Base-by-base conservation (phyloP, 2,113 vertebrate genomes). In the Thymallus thymallus region DNA sequence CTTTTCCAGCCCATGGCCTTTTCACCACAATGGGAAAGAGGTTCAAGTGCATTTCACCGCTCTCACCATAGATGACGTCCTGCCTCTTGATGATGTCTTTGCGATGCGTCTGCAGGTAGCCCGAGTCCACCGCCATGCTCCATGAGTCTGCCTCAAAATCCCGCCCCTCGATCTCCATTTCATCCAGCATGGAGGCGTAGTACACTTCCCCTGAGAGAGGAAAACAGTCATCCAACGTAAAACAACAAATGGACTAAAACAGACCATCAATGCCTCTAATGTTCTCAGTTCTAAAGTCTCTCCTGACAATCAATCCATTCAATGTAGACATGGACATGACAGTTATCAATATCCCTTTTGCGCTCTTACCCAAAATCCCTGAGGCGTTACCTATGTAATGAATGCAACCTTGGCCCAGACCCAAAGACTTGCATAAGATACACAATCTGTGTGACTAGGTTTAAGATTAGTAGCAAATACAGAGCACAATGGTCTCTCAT, bases 41-140 rank as follows among this genome's bases (percentile, higher is more conserved):
- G 2, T 7, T 60, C 13, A 22, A 22, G n/a, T 22, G 16, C 20
- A 20, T 55, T 16, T 55, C 14, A 18, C 16, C 18, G 48, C 48
- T 13, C 87, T 88, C 84, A 98, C 96, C 96, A 0, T 97, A 98
- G 79, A 98, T 97, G 86, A 98, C 96, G 0, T 98, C 96, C 87
- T 98, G 97, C 32, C 96, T 91, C 75, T 98, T 98, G 93, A 97
- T 98, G 70, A 96, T 85, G 0, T 97, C 96, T 89, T 97, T 97
- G 72, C 94, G 93, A 55, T 96, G 97, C 51, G 94, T 91, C 86
- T 98, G 95, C 60, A 98, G 80, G 88, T 94, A 98, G 68, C 84
- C 80, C 75, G 87, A 90, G 14, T 98, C 96, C 56, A 98, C 96
- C 0, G 94, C 96, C 74, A 94, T 88, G 85, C 97, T 98, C 97